These are phyloP conservation scores for Psix sp. DNA, from an alignment of 1,140 invertebrate species.

Conservation along the genomic window DNA sequence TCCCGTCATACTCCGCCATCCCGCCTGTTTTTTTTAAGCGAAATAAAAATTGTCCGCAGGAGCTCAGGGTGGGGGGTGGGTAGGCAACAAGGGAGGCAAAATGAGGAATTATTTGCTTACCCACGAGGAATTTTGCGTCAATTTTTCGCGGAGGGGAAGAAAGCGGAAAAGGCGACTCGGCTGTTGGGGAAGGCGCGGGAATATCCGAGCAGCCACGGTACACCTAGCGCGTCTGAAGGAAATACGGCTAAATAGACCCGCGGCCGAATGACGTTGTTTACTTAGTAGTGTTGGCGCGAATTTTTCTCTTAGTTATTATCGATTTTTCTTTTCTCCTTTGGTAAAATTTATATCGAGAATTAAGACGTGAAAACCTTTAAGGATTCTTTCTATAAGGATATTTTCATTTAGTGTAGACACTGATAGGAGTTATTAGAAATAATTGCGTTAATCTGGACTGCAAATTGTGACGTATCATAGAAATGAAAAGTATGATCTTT, in stretches of 20 bases:
- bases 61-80: conserved; percentile 1
- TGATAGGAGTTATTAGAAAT: too few relatives aligned
- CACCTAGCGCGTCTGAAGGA: conserved; percentile 28
- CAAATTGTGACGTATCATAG: too few relatives aligned
- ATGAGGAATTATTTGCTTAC: conserved; percentile 53
- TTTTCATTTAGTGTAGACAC: too few relatives aligned
- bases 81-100: conserved; percentile 4
- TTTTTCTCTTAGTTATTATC: conserved; percentile 5
- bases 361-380: too few relatives aligned
- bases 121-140: conserved; percentile 49
- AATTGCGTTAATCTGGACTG: too few relatives aligned
- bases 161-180: conserved; percentile 36
- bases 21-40: conserved; percentile 41
- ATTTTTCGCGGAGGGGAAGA: conserved; percentile 40
- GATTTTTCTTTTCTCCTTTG: background rate
- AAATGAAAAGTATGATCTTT: too few relatives aligned
- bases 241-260: conserved; percentile 20
- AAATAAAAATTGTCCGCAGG: conserved; percentile 47
- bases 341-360: too few relatives aligned
- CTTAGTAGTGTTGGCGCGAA: conserved; percentile 6
- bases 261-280: conserved; percentile 20
- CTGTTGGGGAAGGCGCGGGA: background rate
- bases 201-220: background rate
- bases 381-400: too few relatives aligned
- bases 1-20: conserved; percentile 18